A percentile compares a stretch with the other conserved stretches of the same genome.
phyloP scores from a whole-genome alignment of 2,113 vertebrate species.

The Tragelaphus strepsiceros region DNA sequence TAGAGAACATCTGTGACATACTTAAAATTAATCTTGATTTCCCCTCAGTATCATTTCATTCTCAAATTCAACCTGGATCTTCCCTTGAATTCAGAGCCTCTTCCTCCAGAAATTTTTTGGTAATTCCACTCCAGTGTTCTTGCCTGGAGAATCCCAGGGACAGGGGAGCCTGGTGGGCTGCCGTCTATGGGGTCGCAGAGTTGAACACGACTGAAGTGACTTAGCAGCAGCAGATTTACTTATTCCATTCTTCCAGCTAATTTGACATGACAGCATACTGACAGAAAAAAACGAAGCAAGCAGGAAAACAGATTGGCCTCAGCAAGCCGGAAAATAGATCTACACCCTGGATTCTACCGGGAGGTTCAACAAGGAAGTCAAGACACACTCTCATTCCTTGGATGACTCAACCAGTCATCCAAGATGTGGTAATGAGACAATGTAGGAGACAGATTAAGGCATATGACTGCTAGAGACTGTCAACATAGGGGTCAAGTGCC shows the following conservation, averaged over 20 bases:
- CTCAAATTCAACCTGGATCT: background rate
- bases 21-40: background rate
- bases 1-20: background rate
- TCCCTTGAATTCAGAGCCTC: background rate
- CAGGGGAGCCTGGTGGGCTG: too few species aligned
- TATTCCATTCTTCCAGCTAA: background rate
- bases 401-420: background rate
- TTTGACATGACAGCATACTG: background rate
- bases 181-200: rapidly evolving
- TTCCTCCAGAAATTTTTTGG: background rate
- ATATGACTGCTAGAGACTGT: background rate
- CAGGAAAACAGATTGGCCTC: background rate
- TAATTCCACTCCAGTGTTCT: background rate
- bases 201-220: too few species aligned
- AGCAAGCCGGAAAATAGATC: background rate
- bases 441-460: background rate
- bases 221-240: background rate
- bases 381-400: background rate
- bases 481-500: background rate
- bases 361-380: background rate
- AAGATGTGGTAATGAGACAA: background rate
- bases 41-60: background rate
- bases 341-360: background rate
- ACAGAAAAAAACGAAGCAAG: background rate
- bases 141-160: too few species aligned